Evolutionary conservation across 2,888 invertebrate species (phyloP).

Genomic region (Stenotaenia linearis): DNA sequence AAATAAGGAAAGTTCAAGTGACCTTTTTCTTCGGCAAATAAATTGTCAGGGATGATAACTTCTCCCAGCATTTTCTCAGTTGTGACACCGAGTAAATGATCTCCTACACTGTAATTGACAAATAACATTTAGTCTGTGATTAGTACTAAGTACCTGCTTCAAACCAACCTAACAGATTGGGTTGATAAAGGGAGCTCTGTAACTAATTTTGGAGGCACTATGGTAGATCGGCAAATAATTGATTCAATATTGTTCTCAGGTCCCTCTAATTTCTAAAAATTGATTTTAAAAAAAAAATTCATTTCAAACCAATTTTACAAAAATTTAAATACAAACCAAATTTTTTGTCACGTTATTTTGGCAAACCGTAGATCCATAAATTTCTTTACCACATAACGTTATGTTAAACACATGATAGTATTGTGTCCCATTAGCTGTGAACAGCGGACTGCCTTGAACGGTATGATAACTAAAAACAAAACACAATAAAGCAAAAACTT

Average conservation of each 20-base stretch:
- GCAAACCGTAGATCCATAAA: conserved; percentile 45
- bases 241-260: conserved; percentile 35
- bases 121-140: too few relatives aligned
- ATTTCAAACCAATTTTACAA: background rate
- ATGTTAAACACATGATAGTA: conserved; percentile 54
- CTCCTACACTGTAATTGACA: conserved; percentile 48
- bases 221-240: conserved; percentile 48
- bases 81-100: conserved; percentile 49
- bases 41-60: background rate
- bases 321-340: background rate
- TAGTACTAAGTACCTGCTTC: too few relatives aligned
- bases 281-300: background rate
- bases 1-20: background rate
- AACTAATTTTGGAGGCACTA: conserved; percentile 44
- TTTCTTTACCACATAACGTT: conserved; percentile 50
- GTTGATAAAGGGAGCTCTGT: conserved; percentile 38
- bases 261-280: conserved; percentile 38
- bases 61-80: conserved; percentile 37
- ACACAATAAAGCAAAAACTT: conserved; percentile 26
- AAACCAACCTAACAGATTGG: conserved; percentile 39
- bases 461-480: conserved; percentile 44
- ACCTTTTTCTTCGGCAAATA: conserved; percentile 26
- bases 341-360: conserved; percentile 48
- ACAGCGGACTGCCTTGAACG: conserved; percentile 48
- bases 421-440: conserved; percentile 52